These are phyloP conservation scores for Dreissena polymorpha DNA, from an alignment of 1,140 invertebrate species.

Conservation along the genomic window DNA sequence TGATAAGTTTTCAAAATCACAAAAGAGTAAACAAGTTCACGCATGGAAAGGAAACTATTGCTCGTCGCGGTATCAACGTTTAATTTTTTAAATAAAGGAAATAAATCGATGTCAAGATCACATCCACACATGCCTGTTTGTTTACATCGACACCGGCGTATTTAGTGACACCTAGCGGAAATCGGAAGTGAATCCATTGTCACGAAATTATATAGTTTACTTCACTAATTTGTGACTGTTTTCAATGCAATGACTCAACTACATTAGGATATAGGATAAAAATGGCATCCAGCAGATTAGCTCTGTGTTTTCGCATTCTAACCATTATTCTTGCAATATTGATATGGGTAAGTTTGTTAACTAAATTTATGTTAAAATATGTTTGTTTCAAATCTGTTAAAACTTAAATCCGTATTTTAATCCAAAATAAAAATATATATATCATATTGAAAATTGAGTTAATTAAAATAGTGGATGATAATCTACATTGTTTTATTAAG, in stretches of 20 bases:
- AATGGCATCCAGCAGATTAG: conserved; percentile 23
- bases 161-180: conserved; percentile 32
- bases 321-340: conserved; percentile 30
- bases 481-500: no score
- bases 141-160: conserved; percentile 47
- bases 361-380: conserved; percentile 52
- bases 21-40: no score
- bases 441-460: no score
- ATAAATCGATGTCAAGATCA: no score
- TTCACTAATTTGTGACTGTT: conserved; percentile 8
- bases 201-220: neutral
- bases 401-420: neutral
- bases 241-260: conserved; percentile 31
- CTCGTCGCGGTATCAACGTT: no score
- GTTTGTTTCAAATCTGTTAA: conserved; percentile 1
- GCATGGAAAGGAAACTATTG: no score
- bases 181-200: conserved; percentile 43
- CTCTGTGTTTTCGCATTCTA: conserved; percentile 39
- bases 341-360: conserved; percentile 28
- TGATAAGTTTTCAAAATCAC: no score
- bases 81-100: no score
- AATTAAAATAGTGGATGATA: no score
- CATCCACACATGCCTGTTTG: neutral
- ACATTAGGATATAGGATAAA: neutral
- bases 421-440: no score